Base-by-base conservation (phyloP, 2,888 invertebrate species). In the Acanthoscelides obtectus region DNA sequence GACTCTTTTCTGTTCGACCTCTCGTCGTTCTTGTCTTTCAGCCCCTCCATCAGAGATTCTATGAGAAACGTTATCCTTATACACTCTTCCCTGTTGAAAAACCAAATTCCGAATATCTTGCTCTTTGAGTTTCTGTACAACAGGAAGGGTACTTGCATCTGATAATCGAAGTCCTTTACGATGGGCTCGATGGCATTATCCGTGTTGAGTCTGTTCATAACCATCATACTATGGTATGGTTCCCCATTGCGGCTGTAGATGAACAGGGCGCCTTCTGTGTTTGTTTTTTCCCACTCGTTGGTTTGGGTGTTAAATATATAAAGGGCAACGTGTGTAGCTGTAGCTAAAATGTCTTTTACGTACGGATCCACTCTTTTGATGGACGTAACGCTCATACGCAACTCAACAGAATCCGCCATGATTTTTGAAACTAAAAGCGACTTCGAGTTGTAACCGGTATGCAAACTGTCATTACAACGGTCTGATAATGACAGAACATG, bases 211-310 rank as follows among this genome's bases (percentile, higher is more conserved):
- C 94, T 91, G 88, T 98, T 98, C 90, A 97, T 94, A 85, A 98
- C 95, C 87, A 97, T 93, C 87, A 97, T 93, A 87, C 96, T 96
- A 88, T 96, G 93, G 85, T 91, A 93, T 70, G 97, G 97, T 85
- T 94, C 93, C 76, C 93, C 96, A 88, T 91, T 94, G 86, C 97
- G 91, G 84, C 93, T 94, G 87, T 97, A 97, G 83, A 97, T 92
- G 88, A 97, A 97, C 84, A 97, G 90, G 79, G 96, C 96, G 83
- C 97, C 97, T 88, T 96, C 96, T 78, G 96, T 94, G 83, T 95
- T 95, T 72, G 96, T 96, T 88, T 95, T 94, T 86, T 96, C 96
- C 97, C 97, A 97, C 88, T 95, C 94, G 86, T 94, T 94, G 80
- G 90, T 90, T 75, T 92, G 90, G 5, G 90, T 88, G 84, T 91